Conservation (phyloP, 2,113 vertebrate genomes). For the Xyliphius kryptos region DNA sequence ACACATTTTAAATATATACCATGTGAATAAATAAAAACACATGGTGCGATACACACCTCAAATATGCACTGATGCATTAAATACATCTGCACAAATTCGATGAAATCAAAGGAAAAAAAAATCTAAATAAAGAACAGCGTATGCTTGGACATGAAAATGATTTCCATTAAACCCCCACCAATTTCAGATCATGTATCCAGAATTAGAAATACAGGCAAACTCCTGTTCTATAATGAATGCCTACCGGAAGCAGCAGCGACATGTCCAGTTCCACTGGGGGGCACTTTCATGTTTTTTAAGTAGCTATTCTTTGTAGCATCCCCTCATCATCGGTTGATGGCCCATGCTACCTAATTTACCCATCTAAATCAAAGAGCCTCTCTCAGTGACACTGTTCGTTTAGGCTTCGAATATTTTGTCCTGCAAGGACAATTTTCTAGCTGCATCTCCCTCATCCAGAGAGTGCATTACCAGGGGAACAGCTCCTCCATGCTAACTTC, state of each 20-base stretch:
- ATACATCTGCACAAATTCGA: no score
- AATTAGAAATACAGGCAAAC: neutral
- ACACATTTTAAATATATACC: no score
- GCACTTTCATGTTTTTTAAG: conserved; percentile 42
- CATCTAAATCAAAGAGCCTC: conserved; percentile 12
- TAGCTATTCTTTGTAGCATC: conserved; percentile 26
- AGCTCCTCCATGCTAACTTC: conserved; percentile 31
- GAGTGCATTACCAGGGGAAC: conserved; percentile 26
- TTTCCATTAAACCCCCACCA: no score
- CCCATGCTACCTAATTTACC: conserved; percentile 30
- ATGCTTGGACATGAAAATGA: no score
- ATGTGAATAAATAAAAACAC: no score
- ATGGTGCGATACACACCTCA: no score
- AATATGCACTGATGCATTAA: no score
- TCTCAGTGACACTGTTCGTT: conserved; percentile 33
- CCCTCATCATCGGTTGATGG: conserved; percentile 11
- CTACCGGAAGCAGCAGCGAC: conserved; percentile 25
- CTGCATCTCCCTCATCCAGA: conserved; percentile 12
- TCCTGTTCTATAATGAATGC: conserved; percentile 9
- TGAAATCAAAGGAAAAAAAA: no score
- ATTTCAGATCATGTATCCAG: neutral
- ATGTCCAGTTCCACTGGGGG: conserved; percentile 23
- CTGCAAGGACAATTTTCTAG: conserved; percentile 43
- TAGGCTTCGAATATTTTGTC: conserved; percentile 29
- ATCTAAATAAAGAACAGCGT: no score